These are phyloP conservation scores for Bothrops jararaca DNA, from an alignment of 2,113 vertebrate genomes.

Conservation along the genomic window DNA sequence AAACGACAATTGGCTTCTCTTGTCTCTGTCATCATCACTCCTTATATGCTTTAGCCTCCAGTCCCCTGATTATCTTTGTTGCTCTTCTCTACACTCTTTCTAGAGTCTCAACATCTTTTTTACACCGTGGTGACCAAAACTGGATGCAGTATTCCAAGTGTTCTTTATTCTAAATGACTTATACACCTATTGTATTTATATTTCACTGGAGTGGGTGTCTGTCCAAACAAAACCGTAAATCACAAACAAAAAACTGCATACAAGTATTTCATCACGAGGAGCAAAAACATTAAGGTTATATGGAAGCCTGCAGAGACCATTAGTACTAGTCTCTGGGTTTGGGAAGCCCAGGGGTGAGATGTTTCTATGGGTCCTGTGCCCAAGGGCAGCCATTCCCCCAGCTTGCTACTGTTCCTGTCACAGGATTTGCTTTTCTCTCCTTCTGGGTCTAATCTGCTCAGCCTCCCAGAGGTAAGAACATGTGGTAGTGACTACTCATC, in stretches of 20 bases:
- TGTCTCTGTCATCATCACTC: not conserved
- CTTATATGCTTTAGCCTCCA: no score
- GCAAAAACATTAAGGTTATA: not conserved
- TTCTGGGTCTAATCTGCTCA: not conserved
- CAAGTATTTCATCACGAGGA: not conserved
- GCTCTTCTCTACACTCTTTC: not conserved
- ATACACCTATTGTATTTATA: not conserved
- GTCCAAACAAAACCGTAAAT: no score
- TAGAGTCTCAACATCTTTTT: not conserved
- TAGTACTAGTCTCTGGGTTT: not conserved
- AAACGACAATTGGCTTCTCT: not conserved
- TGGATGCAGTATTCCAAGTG: no score
- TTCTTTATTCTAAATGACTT: not conserved
- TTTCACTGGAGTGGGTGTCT: not conserved
- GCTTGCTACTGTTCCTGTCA: not conserved
- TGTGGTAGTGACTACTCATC: not conserved
- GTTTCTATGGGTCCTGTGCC: not conserved
- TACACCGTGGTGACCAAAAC: no score
- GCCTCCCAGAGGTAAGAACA: not conserved
- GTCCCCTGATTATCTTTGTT: not conserved
- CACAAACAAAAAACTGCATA: not conserved
- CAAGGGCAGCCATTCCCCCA: not conserved
- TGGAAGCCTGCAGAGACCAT: not conserved
- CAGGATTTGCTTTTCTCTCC: not conserved
- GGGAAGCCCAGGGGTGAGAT: not conserved